Evolutionary conservation across 2,797 vertebrate species (phyloP), one percentile per base, ranked within the genome.

Genomic region (Numenius phaeopus): DNA sequence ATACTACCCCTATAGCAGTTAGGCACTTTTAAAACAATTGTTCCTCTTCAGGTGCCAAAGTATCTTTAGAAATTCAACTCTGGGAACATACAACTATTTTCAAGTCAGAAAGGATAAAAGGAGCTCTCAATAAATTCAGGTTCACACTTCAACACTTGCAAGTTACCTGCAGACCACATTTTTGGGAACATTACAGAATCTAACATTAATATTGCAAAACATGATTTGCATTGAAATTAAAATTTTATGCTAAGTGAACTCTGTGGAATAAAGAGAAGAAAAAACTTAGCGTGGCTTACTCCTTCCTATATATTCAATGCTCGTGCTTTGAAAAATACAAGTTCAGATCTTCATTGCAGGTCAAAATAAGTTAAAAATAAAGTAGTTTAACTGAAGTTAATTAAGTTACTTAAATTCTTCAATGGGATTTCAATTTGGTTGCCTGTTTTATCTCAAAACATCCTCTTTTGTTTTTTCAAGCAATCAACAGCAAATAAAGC

Each of bases 141-240:
- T 27, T 69, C 49, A 39, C 0, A 1, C 70, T 59, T 52, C 58
- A 85, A 59, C 30, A 12, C 9, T 42, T 87, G 10, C 9, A 80
- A 84, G 47, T 86, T 89, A 86, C 83, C 85, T 65, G 65, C 21
- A 78, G 26, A 71, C 20, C 1, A 0, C 12, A 75, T 61, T 83
- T 91, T 65, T 50, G 30, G 55, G 42, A 87, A 55, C 47, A 49
- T 89, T 94, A 89, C 49, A 34, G 14, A 90, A 81, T 42, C 30
- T 83, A 86, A 73, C 18, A 90, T 87, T 73, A 90, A 82, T 92
- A 90, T 12, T 94, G 57, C 64, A 96, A 86, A 83, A 34, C 22
- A 54, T 32, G 11, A 72, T n/a, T 70, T 87, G 44, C 65, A 85
- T 19, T 65, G 64, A 78, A 85, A 95, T 86, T 80, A 89, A 90